Evolutionary conservation across 2,888 invertebrate genomes (phyloP).

Genomic region (Chironomus riparius): DNA sequence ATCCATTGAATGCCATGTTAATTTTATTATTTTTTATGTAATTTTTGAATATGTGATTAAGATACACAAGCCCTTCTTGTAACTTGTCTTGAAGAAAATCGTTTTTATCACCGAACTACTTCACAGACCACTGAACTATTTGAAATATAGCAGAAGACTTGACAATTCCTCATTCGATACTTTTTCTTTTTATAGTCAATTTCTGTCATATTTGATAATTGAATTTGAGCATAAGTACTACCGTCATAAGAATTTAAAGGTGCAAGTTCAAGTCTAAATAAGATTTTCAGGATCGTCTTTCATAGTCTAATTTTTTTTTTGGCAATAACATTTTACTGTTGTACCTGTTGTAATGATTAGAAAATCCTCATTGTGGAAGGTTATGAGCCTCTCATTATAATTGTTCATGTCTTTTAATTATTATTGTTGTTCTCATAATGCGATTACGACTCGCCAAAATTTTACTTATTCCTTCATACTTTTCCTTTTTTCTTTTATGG

Average conservation of each 20-base stretch:
- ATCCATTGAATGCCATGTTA: not conserved
- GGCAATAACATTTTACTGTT: too few species aligned
- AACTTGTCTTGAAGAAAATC: constrained; percentile 14
- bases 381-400: too few species aligned
- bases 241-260: not conserved
- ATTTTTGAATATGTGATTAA: not conserved
- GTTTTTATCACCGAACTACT: constrained; percentile 7
- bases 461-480: too few species aligned
- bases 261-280: not conserved
- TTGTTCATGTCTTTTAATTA: too few species aligned
- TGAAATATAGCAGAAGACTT: not conserved
- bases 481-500: too few species aligned
- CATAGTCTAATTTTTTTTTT: too few species aligned
- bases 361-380: too few species aligned
- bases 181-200: not conserved
- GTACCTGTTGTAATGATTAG: too few species aligned
- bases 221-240: not conserved
- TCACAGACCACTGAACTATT: constrained; percentile 3
- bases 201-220: not conserved
- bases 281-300: too few species aligned
- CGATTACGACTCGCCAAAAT: too few species aligned
- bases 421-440: too few species aligned
- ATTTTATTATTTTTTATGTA: not conserved
- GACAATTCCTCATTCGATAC: not conserved
- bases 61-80: not conserved